Conservation (phyloP, 2,113 vertebrate species). For the Ailuropoda melanoleuca region DNA sequence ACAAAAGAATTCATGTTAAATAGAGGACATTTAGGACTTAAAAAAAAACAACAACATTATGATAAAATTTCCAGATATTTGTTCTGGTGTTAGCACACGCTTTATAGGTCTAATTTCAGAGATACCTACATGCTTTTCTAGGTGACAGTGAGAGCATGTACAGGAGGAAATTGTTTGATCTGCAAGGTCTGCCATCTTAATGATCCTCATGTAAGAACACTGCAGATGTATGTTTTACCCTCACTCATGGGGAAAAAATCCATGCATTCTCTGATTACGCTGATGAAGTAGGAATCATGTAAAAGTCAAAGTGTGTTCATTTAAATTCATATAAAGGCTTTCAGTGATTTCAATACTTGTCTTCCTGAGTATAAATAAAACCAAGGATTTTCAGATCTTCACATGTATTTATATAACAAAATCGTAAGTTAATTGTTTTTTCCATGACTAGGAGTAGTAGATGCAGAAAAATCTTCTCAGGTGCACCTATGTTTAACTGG, state of each 20-base stretch:
- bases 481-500: background rate
- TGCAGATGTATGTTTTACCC: constrained; percentile 36
- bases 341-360: background rate
- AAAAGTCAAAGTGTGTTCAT: background rate
- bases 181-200: constrained; percentile 84
- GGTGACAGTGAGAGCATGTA: background rate
- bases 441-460: background rate
- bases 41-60: constrained; percentile 84
- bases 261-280: background rate
- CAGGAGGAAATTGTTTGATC: constrained; percentile 71
- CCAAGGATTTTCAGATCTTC: constrained; percentile 32
- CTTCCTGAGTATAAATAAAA: background rate
- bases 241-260: background rate
- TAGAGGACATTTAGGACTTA: constrained; percentile 86
- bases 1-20: constrained; percentile 90
- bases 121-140: constrained; percentile 73
- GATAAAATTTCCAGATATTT: constrained; percentile 83
- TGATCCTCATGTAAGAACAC: constrained; percentile 80
- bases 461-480: background rate
- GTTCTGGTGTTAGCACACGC: constrained; percentile 73
- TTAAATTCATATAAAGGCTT: background rate
- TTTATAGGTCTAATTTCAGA: constrained; percentile 77
- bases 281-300: background rate
- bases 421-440: background rate
- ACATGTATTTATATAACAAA: constrained; percentile 12